A percentile compares a stretch with the other conserved stretches of the same genome.
Evolutionary conservation across 2,888 invertebrate species (phyloP).

Genomic region (Pandemis heparana): DNA sequence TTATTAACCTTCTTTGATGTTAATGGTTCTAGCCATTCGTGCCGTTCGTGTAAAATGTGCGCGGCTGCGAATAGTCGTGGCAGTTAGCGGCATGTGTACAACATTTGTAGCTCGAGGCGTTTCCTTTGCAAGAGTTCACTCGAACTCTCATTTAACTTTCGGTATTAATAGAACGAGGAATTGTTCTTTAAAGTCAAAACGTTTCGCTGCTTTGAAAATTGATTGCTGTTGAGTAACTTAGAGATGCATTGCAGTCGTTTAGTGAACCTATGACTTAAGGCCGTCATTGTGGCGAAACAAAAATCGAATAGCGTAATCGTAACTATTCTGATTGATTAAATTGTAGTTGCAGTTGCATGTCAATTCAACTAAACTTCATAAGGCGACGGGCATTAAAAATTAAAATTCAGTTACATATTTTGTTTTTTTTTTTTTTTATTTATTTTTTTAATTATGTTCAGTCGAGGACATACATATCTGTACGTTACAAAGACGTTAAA

Average conservation of each 20-base stretch:
- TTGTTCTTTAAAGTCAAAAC: conserved; percentile 12
- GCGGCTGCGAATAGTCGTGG: conserved; percentile 49
- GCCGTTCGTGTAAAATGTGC: conserved; percentile 55
- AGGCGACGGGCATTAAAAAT: too few species aligned
- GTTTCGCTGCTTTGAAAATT: neutral
- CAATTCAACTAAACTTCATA: too few species aligned
- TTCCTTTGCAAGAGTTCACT: conserved; percentile 65
- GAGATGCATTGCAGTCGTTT: neutral
- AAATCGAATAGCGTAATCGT: too few species aligned
- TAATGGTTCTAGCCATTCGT: conserved; percentile 42
- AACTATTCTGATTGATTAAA: too few species aligned
- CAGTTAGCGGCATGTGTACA: conserved; percentile 59
- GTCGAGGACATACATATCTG: too few species aligned
- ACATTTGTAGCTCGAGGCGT: conserved; percentile 64
- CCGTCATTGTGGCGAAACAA: neutral
- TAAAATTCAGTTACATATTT: neutral
- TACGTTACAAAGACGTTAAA: too few species aligned
- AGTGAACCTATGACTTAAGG: neutral
- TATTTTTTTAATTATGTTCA: neutral
- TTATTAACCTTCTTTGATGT: conserved; percentile 26
- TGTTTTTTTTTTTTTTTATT: neutral
- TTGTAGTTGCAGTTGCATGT: too few species aligned
- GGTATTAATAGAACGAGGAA: conserved; percentile 43
- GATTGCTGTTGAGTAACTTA: neutral
- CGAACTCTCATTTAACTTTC: conserved; percentile 59